Base-by-base conservation (phyloP, 2,797 vertebrate genomes). In the Menidia menidia region DNA sequence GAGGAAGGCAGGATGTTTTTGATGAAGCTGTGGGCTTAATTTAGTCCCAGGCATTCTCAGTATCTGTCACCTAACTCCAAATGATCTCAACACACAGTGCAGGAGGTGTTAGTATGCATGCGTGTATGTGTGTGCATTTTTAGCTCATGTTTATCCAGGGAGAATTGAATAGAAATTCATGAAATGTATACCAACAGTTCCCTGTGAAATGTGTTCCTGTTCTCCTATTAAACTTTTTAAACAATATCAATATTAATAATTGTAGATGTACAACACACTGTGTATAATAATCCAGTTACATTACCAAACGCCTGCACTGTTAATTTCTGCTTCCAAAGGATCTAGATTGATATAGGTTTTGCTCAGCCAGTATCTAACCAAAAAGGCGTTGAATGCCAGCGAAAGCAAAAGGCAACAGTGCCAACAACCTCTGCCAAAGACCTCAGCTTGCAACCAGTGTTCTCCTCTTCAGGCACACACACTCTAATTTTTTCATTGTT, bases 1-100 rank as follows among this genome's bases (percentile, higher is more conserved):
- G 92, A 91, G 78, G 88, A 83, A 87, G 93, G 92, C 92, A 94
- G 94, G 95, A 95, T 95, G 94, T 94, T 95, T 95, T 94, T 94
- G 93, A 95, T 95, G 92, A 93, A 93, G 88, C 90, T 84, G 84
- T 88, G 92, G 73, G 92, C 91, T 92, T 93, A 90, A 95, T 95
- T 94, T 96, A 95, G 95, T 85, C 62, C 85, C 90, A 88, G 88
- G 91, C 87, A 94, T 94, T 92, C 91, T 92, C 91, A 94, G 89
- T 94, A 94, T 95, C 93, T 94, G 94, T 93, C 93, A 90, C 84
- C 87, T 77, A 88, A 92, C 89, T 84, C 89, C 86, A 64, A 82
- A 47, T 53, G 66, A 89, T 90, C 87, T 87, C 76, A 75, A 77
- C 84, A 73, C 75, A 80, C 80, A 75, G 81, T 57, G 65, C 62